Conservation (phyloP, 2,797 vertebrate genomes). For the Crenuchus spilurus region DNA sequence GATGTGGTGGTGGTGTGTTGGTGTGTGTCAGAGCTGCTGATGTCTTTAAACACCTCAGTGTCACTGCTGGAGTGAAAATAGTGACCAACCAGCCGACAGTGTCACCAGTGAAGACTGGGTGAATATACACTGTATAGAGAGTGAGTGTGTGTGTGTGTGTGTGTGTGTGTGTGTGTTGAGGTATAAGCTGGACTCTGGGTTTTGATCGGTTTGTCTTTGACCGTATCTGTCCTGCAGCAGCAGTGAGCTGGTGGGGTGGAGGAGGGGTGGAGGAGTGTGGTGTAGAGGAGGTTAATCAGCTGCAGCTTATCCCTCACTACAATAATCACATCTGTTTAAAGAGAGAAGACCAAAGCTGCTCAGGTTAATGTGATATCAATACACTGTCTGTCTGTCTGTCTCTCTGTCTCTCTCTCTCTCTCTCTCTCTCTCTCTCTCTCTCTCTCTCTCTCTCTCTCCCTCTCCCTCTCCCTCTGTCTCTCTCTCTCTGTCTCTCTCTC, state of each 20-base stretch:
- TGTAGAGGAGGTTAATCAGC: constrained; percentile 17
- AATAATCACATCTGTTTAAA: constrained; percentile 41
- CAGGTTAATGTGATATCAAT: constrained; percentile 32
- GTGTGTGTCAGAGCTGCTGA: too few relatives aligned
- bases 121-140: too few relatives aligned
- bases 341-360: background rate
- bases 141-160: background rate
- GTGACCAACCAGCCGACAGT: too few relatives aligned
- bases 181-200: background rate
- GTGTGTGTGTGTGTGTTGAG: background rate
- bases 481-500: background rate
- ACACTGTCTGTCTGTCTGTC: background rate
- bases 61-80: too few relatives aligned
- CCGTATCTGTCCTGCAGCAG: background rate
- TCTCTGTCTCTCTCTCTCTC: background rate
- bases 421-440: background rate
- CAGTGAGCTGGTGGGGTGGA: background rate
- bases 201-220: background rate
- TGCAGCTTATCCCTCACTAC: constrained; percentile 27
- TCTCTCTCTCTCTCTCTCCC: background rate
- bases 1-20: too few relatives aligned
- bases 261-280: background rate
- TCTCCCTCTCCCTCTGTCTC: background rate
- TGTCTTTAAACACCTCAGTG: too few relatives aligned
- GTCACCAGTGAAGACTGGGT: too few relatives aligned